Conservation (phyloP, 2,888 invertebrate species). For the Philereme transversata region DNA sequence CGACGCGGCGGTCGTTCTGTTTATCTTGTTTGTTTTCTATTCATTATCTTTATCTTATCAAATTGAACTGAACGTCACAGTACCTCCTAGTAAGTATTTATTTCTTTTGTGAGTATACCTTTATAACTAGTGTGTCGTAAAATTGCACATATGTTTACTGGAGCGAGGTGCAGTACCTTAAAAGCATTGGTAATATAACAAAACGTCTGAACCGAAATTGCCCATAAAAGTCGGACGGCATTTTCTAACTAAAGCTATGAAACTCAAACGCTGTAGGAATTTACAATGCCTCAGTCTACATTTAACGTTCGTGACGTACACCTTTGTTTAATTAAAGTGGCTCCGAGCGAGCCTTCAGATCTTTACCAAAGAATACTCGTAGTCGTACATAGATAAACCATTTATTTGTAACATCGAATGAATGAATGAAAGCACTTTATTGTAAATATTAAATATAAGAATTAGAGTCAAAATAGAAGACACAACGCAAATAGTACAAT, state of each 20-base stretch:
- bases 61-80: too few species aligned
- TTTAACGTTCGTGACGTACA: constrained; percentile 79
- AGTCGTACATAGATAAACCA: too few species aligned
- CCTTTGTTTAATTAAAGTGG: constrained; percentile 81
- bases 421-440: too few species aligned
- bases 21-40: too few species aligned
- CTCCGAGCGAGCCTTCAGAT: constrained; percentile 39
- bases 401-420: too few species aligned
- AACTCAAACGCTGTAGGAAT: constrained; percentile 81
- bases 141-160: constrained; percentile 80
- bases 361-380: background rate
- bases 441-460: too few species aligned
- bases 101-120: constrained; percentile 52
- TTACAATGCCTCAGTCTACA: constrained; percentile 79
- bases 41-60: too few species aligned
- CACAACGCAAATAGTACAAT: too few species aligned
- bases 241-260: constrained; percentile 84
- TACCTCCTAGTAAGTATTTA: constrained; percentile 1
- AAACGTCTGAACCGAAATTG: constrained; percentile 84
- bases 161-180: constrained; percentile 78
- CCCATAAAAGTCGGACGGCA: constrained; percentile 83
- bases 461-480: too few species aligned
- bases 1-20: too few species aligned
- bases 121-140: constrained; percentile 77
- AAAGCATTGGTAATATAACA: constrained; percentile 85